These are phyloP conservation scores for Ianthella basta DNA, from an alignment of 37 sponge, comb jelly and placozoan genomes.

Conservation along the genomic window DNA sequence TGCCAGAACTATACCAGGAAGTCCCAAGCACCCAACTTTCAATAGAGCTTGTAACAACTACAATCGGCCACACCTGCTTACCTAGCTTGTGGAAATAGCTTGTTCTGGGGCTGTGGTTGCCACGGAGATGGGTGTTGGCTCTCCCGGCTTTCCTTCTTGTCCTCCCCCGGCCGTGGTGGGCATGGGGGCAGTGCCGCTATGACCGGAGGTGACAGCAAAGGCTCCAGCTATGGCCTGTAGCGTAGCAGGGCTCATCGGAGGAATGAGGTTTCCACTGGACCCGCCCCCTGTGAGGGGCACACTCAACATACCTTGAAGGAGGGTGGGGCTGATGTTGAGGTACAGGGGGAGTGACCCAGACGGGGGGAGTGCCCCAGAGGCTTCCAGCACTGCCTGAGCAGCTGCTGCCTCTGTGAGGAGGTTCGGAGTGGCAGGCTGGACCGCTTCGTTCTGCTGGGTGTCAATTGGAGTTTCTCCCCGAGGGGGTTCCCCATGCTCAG, in stretches of 20 bases:
- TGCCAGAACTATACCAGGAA: too few species aligned
- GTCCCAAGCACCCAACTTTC: too few species aligned
- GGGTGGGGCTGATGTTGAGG: conserved; percentile 27
- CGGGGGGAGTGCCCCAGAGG: not conserved
- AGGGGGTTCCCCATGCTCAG: conserved; percentile 6
- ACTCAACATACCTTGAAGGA: conserved; percentile 14
- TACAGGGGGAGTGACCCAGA: not conserved
- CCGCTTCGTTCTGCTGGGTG: not conserved
- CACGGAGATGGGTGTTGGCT: not conserved
- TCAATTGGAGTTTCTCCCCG: not conserved
- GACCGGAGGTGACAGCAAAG: not conserved
- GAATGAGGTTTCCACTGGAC: not conserved
- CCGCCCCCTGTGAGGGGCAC: not conserved
- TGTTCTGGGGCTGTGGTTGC: too few species aligned
- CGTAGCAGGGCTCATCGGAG: conserved; percentile 31
- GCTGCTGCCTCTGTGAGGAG: conserved; percentile 26
- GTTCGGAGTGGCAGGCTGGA: conserved; percentile 4
- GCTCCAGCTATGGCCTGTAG: conserved; percentile 25
- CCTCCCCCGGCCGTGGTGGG: not conserved
- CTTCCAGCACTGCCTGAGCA: conserved; percentile 10
- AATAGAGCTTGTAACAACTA: too few species aligned
- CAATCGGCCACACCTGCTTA: too few species aligned
- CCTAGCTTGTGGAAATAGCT: too few species aligned
- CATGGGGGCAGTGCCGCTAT: not conserved
- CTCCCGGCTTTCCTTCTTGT: not conserved